Evolutionary conservation across 2,797 vertebrate genomes (phyloP), one percentile per base, ranked within the genome.

Genomic region (Cuniculus paca): DNA sequence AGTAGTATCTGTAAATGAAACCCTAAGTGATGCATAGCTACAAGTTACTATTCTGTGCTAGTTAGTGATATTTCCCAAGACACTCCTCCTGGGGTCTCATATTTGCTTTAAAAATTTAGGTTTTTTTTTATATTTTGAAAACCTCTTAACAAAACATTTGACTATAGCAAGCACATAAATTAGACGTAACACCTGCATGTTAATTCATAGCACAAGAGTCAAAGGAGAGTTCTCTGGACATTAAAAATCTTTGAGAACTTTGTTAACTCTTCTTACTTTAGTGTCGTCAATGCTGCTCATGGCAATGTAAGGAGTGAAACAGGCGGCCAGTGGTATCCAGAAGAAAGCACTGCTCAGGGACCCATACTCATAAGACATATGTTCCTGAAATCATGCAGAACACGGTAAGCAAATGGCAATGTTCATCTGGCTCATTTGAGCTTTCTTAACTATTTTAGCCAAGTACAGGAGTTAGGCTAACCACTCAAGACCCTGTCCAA

Each of bases 301-400:
- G 0, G 99, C 99, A 9, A 99, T 99, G 88, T 99, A 99, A 0
- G 99, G 99, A 0, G 99, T 98, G 96, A 99, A 99, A 4, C 99
- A 99, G 26, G 98, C 98, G 0, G 98, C 98, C 92, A 99, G 79
- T 84, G 99, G 98, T 3, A 99, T 74, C 94, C 97, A 97, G 91
- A 93, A 61, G n/a, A 94, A 13, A 13, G 72, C 3, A 0, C n/a
- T 78, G 68, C 26, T 50, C 36, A 79, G 17, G 72, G n/a, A 31
- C 2, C 2, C 52, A 5, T 42, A 26, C 5, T 89, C 77, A 4
- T 92, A 36, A 12, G 31, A 5, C 10, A 1, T 0, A 26, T 50
- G 0, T 12, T 92, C 83, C 97, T 97, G 54, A 86, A 97, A 96
- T 20, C 8, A 75, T 0, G 14, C n/a, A 89, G 60, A 84, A 91